Evolutionary conservation across 2,888 invertebrate species (phyloP).

Genomic region (Seira sanloemensis): DNA sequence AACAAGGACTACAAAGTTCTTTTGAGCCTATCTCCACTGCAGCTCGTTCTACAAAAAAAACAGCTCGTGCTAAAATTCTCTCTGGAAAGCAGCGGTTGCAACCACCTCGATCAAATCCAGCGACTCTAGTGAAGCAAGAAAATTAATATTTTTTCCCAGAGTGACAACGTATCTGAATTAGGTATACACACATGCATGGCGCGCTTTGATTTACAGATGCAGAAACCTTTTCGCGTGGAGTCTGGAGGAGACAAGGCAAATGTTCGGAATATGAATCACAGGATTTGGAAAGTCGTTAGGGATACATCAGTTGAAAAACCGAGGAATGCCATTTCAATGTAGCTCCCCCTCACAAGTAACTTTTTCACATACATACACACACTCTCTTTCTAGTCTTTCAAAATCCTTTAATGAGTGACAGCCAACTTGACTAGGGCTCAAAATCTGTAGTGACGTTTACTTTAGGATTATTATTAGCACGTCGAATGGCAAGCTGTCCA

Average conservation of each 20-base stretch:
- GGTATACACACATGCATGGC: background rate
- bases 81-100: too few relatives aligned
- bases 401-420: too few relatives aligned
- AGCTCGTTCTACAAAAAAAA: too few relatives aligned
- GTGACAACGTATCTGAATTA: background rate
- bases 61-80: too few relatives aligned
- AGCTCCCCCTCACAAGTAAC: background rate
- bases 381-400: too few relatives aligned
- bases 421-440: too few relatives aligned
- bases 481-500: constrained; percentile 25
- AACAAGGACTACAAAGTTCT: too few relatives aligned
- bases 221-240: too few relatives aligned
- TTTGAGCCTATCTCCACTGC: too few relatives aligned
- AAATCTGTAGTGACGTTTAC: constrained; percentile 10
- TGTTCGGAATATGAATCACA: too few relatives aligned
- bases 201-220: background rate
- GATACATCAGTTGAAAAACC: background rate
- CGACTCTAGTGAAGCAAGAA: background rate
- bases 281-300: constrained; percentile 16
- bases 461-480: constrained; percentile 1
- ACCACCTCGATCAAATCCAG: background rate
- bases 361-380: too few relatives aligned
- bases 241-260: too few relatives aligned
- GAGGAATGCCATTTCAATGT: background rate
- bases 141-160: background rate